Conservation (phyloP, 2,888 invertebrate species). For the Cataglyphis albicans region DNA sequence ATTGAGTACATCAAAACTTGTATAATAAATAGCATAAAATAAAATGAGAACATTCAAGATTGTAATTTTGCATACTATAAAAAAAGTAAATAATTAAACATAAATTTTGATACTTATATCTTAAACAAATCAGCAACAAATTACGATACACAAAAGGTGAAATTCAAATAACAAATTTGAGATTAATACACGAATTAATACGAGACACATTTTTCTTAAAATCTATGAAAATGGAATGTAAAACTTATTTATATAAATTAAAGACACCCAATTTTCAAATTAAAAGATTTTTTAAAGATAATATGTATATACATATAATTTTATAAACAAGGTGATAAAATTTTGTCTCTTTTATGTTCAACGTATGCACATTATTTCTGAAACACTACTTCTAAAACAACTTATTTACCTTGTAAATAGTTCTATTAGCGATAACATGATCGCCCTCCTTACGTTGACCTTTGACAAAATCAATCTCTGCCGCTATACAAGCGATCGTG, state of each 20-base stretch:
- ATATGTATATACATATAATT: not conserved
- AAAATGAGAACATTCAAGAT: not conserved
- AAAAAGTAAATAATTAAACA: not conserved
- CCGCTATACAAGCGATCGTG: slow-evolving; percentile 62
- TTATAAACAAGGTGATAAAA: not conserved
- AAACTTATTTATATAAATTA: not conserved
- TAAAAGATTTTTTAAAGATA: not conserved
- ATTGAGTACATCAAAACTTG: not conserved
- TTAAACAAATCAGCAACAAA: not conserved
- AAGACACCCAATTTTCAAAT: not conserved
- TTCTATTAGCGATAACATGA: slow-evolving; percentile 55
- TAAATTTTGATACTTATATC: not conserved
- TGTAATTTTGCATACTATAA: not conserved
- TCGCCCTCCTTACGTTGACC: slow-evolving; percentile 72
- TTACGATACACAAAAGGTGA: not conserved
- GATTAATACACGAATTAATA: not conserved
- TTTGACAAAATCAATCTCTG: slow-evolving; percentile 61
- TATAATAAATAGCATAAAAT: not conserved
- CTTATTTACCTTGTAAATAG: slow-evolving; percentile 72
- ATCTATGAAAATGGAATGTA: not conserved
- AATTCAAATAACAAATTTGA: not conserved
- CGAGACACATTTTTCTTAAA: not conserved
- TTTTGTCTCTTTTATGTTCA: not conserved
- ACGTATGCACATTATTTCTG: not conserved
- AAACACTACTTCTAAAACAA: not conserved